Conservation (phyloP, 2,113 vertebrate genomes). For the Sylvia atricapilla region DNA sequence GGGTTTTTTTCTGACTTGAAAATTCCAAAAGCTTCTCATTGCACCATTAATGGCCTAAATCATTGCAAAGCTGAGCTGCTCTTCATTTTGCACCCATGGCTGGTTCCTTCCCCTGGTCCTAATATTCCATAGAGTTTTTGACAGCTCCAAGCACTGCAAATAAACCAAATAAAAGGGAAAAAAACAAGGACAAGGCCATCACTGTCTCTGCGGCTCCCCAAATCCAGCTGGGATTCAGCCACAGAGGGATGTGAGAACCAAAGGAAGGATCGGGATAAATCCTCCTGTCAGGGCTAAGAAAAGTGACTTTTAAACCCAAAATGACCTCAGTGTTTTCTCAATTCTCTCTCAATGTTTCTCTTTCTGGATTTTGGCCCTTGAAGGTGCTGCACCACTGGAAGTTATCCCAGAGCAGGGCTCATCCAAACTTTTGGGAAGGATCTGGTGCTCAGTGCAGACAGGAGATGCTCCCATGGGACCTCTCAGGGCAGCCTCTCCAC, state of each 20-base stretch:
- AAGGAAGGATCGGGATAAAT: not conserved
- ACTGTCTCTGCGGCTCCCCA: not conserved
- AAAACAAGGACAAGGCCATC: not conserved
- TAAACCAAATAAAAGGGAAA: not conserved
- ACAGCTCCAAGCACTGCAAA: not conserved
- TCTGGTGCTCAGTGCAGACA: not conserved
- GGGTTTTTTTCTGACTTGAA: not conserved
- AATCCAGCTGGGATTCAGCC: not conserved
- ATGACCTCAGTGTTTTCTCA: not conserved
- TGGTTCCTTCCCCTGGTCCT: rapidly evolving
- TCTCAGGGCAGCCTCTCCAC: not conserved
- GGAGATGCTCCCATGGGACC: rapidly evolving
- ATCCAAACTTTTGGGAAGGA: not conserved
- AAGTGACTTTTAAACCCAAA: not conserved
- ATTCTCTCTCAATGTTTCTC: not conserved
- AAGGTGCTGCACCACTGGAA: not conserved
- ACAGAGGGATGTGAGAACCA: not conserved
- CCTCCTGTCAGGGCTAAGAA: not conserved
- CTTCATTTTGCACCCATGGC: not conserved
- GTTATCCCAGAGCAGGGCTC: not conserved
- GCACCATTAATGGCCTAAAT: not conserved
- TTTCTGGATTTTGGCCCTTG: not conserved
- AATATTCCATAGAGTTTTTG: not conserved
- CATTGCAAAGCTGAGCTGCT: not conserved
- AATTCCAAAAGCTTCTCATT: not conserved